Conservation (phyloP, 2,797 vertebrate genomes). For the Lemur catta region DNA sequence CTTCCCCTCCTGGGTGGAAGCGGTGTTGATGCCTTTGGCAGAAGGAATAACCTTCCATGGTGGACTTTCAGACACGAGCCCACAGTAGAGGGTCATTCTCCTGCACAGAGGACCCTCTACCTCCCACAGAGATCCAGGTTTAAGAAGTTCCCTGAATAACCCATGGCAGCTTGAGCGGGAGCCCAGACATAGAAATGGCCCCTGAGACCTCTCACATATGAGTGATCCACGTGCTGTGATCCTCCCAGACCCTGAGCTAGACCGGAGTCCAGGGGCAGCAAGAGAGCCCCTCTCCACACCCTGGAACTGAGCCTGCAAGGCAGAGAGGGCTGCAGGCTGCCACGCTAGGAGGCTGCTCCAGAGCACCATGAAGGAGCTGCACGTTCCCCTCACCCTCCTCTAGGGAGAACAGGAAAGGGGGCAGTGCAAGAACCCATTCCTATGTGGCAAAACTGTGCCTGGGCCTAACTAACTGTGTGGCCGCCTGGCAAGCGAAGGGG, state of each 20-base stretch:
- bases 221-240: background rate
- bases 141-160: background rate
- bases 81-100: background rate
- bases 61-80: background rate
- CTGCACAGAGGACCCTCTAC: background rate
- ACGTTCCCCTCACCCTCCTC: background rate
- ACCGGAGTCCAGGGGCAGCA: background rate
- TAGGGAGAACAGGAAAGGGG: background rate
- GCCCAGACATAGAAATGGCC: background rate
- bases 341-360: background rate
- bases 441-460: background rate
- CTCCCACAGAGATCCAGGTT: background rate
- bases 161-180: background rate
- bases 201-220: background rate
- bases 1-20: background rate
- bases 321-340: background rate
- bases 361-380: background rate
- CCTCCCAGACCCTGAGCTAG: background rate
- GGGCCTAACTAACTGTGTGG: background rate
- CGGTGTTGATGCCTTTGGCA: background rate
- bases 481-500: background rate
- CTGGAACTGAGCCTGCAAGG: background rate
- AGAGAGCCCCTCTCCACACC: background rate
- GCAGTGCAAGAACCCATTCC: background rate
- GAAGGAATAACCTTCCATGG: background rate